Conservation (phyloP, 2,888 invertebrate species). For the Sminthurinus aureus region DNA sequence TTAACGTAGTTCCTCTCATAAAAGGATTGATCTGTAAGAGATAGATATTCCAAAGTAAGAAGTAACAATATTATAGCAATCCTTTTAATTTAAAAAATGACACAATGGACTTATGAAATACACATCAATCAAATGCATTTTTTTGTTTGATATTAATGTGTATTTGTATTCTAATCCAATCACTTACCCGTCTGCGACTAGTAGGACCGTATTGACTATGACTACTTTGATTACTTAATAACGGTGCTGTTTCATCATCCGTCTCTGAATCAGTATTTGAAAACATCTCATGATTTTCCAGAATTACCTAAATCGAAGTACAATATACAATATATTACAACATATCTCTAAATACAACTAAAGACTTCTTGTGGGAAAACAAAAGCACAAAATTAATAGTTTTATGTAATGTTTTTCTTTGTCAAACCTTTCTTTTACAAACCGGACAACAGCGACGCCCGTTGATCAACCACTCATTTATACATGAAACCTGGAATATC, state of each 20-base stretch:
- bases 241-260: constrained; percentile 39
- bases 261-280: constrained; percentile 40
- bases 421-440: constrained; percentile 38
- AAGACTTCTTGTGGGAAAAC: no score
- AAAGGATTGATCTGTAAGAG: constrained; percentile 43
- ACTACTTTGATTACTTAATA: constrained; percentile 26
- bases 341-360: no score
- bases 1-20: constrained; percentile 21
- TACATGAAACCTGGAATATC: constrained; percentile 33
- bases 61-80: neutral
- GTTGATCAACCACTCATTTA: constrained; percentile 38
- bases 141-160: no score
- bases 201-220: constrained; percentile 13
- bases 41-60: neutral
- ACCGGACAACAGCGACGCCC: constrained; percentile 37
- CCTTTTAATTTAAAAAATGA: neutral
- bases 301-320: neutral
- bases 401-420: neutral
- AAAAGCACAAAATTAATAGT: no score
- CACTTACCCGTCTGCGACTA: constrained; percentile 30
- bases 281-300: constrained; percentile 36
- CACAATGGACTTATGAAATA: no score
- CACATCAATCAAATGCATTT: no score
- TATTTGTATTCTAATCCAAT: no score
- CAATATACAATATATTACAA: neutral